These are phyloP conservation scores for Tenualosa thibaudeaui DNA, from an alignment of 2,797 vertebrate species.

Conservation along the genomic window DNA sequence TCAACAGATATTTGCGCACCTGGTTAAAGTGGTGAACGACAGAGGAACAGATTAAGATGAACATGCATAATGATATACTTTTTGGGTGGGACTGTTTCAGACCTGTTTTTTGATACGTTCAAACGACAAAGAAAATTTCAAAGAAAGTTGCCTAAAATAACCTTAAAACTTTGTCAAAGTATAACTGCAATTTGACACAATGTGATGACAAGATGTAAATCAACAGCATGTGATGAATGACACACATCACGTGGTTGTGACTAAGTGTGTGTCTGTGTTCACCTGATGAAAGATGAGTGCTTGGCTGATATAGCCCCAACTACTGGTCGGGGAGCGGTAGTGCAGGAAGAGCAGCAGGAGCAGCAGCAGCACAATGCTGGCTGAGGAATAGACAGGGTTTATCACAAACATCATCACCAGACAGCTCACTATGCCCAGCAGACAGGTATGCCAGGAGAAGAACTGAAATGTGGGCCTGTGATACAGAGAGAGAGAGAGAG, in stretches of 20 bases:
- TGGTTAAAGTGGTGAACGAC: constrained; percentile 52
- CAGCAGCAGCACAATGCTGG: constrained; percentile 84
- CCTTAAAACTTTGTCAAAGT: too few species aligned
- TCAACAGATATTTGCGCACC: constrained; percentile 95
- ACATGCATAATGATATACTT: not conserved
- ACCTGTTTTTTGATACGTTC: too few species aligned
- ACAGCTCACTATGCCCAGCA: constrained; percentile 87
- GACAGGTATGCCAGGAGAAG: constrained; percentile 92
- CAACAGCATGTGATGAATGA: not conserved
- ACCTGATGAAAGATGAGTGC: constrained; percentile 93
- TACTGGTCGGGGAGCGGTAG: constrained; percentile 86
- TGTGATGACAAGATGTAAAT: not conserved
- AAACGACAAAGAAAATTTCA: too few species aligned
- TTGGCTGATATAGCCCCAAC: constrained; percentile 95
- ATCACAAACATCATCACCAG: constrained; percentile 95
- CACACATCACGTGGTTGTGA: not conserved
- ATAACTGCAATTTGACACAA: not conserved
- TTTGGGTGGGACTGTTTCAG: too few species aligned
- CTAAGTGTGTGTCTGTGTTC: constrained; percentile 7
- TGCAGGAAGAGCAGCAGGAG: constrained; percentile 88
- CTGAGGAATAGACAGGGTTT: constrained; percentile 85
- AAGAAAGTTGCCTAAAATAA: too few species aligned
- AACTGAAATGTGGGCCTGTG: constrained; percentile 85
- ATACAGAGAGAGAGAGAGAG: not conserved
- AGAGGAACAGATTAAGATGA: not conserved